A percentile compares a stretch with the other conserved stretches of the same genome.
Evolutionary conservation across 2,797 vertebrate species (phyloP).

Genomic region (Microctenopoma steveboyesi): DNA sequence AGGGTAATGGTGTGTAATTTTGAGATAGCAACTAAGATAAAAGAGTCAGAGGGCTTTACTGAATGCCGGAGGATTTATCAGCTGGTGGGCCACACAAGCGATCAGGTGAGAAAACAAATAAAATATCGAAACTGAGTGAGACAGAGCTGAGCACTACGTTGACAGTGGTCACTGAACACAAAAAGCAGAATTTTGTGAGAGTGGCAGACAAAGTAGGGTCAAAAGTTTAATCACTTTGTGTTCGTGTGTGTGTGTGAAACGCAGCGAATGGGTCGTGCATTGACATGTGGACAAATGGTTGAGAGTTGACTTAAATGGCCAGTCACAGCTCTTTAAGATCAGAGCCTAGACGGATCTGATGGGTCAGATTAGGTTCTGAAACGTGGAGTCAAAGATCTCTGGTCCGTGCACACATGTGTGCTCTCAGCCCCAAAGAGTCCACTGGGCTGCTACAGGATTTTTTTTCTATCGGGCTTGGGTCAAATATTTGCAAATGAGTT

Average conservation of each 20-base stretch:
- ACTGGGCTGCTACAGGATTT: constrained; percentile 27
- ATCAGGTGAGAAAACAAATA: constrained; percentile 36
- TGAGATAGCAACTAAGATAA: constrained; percentile 51
- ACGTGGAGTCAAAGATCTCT: constrained; percentile 22
- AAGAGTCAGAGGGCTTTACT: constrained; percentile 29
- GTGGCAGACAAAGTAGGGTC: constrained; percentile 65
- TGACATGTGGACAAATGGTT: constrained; percentile 67
- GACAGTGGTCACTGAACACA: constrained; percentile 53
- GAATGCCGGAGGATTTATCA: constrained; percentile 19
- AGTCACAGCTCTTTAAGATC: constrained; percentile 64
- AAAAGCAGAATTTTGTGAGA: constrained; percentile 54
- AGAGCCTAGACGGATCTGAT: constrained; percentile 39
- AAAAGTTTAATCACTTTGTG: constrained; percentile 72
- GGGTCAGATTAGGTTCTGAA: constrained; percentile 39
- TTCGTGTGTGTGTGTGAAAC: constrained; percentile 32
- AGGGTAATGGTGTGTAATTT: constrained; percentile 64
- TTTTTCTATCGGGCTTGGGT: constrained; percentile 48
- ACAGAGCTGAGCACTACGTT: constrained; percentile 39
- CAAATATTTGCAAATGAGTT: constrained; percentile 59
- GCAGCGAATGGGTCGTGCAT: constrained; percentile 41
- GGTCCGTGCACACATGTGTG: not conserved
- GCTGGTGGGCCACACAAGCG: constrained; percentile 5
- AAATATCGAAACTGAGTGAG: constrained; percentile 42
- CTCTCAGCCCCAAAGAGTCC: constrained; percentile 19
- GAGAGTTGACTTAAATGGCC: constrained; percentile 46